Percentiles rank a stretch among this genome's conserved stretches.
phyloP scores from a whole-genome alignment of 1,140 invertebrate species.

The Heliothis subflexa region DNA sequence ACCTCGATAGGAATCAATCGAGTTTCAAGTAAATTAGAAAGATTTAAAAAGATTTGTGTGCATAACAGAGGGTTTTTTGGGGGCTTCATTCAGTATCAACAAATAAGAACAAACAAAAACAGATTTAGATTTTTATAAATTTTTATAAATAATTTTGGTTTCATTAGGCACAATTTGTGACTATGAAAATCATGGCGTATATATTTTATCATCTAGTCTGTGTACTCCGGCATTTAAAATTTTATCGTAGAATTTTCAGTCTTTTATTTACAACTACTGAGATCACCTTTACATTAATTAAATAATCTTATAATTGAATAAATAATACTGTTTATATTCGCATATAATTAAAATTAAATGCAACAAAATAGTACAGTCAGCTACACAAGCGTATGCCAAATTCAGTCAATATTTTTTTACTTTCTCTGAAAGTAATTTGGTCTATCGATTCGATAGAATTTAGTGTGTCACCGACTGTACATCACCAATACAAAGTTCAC shows the following conservation, averaged over 20 bases:
- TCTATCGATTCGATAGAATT: not conserved
- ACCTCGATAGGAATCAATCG: not conserved
- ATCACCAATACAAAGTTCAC: slow-evolving; percentile 23
- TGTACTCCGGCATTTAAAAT: slow-evolving; percentile 30
- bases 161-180: not conserved
- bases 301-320: slow-evolving; percentile 15
- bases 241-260: slow-evolving; percentile 3
- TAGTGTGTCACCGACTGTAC: slow-evolving; percentile 13
- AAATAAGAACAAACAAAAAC: not conserved
- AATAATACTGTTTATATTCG: slow-evolving; percentile 21
- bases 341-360: slow-evolving; percentile 13
- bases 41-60: no score
- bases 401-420: not conserved
- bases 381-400: slow-evolving; percentile 10
- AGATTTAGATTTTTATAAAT: not conserved
- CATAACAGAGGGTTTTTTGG: not conserved
- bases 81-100: not conserved
- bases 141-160: not conserved
- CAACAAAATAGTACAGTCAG: slow-evolving; percentile 27
- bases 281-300: not conserved
- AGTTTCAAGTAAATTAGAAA: no score
- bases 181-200: slow-evolving; percentile 8
- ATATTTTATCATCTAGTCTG: slow-evolving; percentile 37
- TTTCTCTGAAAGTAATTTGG: not conserved
- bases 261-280: slow-evolving; percentile 35